Percentiles rank a stretch among this genome's conserved stretches.
Evolutionary conservation across 2,113 vertebrate genomes (phyloP).

Genomic region (Sceloporus tristichus): DNA sequence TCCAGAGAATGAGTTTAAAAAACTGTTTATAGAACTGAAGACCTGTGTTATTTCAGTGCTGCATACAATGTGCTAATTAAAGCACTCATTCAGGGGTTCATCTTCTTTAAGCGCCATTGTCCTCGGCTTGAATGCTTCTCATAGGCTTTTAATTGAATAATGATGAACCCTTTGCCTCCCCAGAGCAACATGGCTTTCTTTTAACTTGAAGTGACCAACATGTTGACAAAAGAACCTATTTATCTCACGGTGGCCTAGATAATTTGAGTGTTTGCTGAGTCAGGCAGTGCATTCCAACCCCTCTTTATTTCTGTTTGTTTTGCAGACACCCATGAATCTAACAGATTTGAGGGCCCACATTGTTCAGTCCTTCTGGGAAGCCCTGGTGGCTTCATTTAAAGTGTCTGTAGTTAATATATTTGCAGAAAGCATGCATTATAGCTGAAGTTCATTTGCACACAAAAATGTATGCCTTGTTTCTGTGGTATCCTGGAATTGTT

Average conservation of each 20-base stretch:
- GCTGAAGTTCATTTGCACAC: not conserved
- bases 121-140: slow-evolving; percentile 9
- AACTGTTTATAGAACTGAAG: slow-evolving; percentile 24
- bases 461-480: not conserved
- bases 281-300: slow-evolving; percentile 8
- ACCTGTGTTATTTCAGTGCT: slow-evolving; percentile 13
- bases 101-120: slow-evolving; percentile 1
- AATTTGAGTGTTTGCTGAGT: slow-evolving; percentile 7
- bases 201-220: slow-evolving; percentile 1
- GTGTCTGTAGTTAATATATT: not conserved
- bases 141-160: not conserved
- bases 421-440: not conserved
- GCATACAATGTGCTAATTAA: slow-evolving; percentile 12
- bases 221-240: not conserved
- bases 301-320: slow-evolving; percentile 26
- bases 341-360: not conserved
- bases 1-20: not conserved
- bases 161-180: not conserved
- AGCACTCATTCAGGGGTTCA: rapidly evolving
- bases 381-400: not conserved
- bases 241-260: not conserved
- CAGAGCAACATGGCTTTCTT: not conserved
- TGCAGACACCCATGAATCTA: not conserved
- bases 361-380: not conserved
- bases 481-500: not conserved